Conservation (phyloP, 2,888 invertebrate genomes). For the Timema podura region DNA sequence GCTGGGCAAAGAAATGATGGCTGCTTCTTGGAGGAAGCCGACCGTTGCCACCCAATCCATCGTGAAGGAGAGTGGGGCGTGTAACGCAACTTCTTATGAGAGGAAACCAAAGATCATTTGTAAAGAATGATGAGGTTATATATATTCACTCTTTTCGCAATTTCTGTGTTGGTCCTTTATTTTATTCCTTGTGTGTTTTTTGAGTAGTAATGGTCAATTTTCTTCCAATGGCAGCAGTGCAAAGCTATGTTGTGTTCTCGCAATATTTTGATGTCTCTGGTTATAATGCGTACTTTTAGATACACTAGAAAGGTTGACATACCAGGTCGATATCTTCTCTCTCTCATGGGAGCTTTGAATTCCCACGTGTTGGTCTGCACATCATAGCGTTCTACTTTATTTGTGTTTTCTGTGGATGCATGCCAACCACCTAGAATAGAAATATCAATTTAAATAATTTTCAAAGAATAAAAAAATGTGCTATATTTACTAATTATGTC, state of each 20-base stretch:
- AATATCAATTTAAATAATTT: background rate
- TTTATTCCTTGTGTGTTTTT: background rate
- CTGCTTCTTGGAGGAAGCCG: too few relatives aligned
- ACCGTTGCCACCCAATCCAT: too few relatives aligned
- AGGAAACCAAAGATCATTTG: too few relatives aligned
- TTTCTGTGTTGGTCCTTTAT: too few relatives aligned
- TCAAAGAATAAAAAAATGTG: too few relatives aligned
- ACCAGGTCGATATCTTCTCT: conserved; percentile 47
- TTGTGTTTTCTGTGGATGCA: conserved; percentile 50
- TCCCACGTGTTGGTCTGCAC: conserved; percentile 45
- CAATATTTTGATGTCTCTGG: background rate
- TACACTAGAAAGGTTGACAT: conserved; percentile 16
- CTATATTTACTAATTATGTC: too few relatives aligned
- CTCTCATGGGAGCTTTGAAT: conserved; percentile 45
- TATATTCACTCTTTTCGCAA: too few relatives aligned
- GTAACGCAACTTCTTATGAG: too few relatives aligned
- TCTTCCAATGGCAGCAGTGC: too few relatives aligned
- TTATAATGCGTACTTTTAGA: background rate
- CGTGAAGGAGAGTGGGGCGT: too few relatives aligned
- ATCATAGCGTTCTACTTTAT: conserved; percentile 48
- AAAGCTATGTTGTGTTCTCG: background rate
- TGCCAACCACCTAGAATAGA: conserved; percentile 47
- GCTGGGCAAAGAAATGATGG: too few relatives aligned
- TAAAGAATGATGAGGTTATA: too few relatives aligned
- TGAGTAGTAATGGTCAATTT: background rate